Percentiles rank a stretch among this genome's conserved stretches.
phyloP scores from a whole-genome alignment of 2,888 invertebrate species.

The Brachypalpus laphriformis region DNA sequence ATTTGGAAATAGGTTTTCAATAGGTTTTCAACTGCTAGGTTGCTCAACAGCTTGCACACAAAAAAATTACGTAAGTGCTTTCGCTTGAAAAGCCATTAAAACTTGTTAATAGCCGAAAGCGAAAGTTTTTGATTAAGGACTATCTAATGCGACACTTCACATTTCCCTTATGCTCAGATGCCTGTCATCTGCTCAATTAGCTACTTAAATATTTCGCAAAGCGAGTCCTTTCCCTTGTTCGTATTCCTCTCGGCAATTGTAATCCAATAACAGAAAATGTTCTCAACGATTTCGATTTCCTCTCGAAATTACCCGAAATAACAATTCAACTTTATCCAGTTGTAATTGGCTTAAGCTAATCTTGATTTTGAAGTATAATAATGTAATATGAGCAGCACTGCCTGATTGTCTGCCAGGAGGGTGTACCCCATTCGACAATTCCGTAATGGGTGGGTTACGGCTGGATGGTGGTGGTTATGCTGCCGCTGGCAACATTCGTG shows the following conservation, averaged over 20 bases:
- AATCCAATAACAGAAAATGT: conserved; percentile 68
- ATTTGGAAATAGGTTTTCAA: too few relatives aligned
- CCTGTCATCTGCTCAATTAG: conserved; percentile 68
- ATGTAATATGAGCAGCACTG: conserved; percentile 72
- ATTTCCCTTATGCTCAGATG: conserved; percentile 5
- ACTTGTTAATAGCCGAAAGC: neutral
- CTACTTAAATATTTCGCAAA: conserved; percentile 59
- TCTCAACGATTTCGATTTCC: conserved; percentile 70
- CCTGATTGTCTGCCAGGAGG: conserved; percentile 52
- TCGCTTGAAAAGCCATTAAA: neutral
- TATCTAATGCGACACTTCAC: neutral
- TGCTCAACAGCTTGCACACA: too few relatives aligned
- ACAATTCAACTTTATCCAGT: conserved; percentile 74
- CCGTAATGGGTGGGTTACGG: conserved; percentile 21
- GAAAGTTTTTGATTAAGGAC: neutral
- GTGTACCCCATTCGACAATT: conserved; percentile 25
- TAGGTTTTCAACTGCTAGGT: too few relatives aligned
- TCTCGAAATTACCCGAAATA: conserved; percentile 73
- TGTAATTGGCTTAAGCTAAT: conserved; percentile 74
- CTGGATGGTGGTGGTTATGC: conserved; percentile 24
- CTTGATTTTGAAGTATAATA: conserved; percentile 74
- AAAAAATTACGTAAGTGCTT: too few relatives aligned
- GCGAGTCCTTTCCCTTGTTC: conserved; percentile 1
- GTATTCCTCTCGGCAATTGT: conserved; percentile 66
- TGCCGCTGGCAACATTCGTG: conserved; percentile 69